Base-by-base conservation (phyloP, 2,888 invertebrate genomes). In the Malachius bipustulatus region DNA sequence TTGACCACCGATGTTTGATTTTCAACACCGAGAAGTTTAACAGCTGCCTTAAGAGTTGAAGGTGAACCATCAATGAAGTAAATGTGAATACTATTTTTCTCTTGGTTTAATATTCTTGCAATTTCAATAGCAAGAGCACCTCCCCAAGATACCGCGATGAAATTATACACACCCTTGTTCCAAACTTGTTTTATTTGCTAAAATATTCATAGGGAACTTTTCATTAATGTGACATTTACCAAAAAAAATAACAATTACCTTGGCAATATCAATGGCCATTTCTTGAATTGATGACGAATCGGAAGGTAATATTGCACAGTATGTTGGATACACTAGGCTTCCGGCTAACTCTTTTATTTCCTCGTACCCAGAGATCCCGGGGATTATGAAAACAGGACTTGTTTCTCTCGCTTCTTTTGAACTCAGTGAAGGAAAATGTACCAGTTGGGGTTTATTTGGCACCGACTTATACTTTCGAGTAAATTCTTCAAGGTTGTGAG, bases 101-200 rank as follows among this genome's bases (percentile, higher is more conserved):
- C 63, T 10, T 63, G 65, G 56, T 88, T 84, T 16, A 94, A 64
- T 51, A 73, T 70, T 26, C 75, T 66, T 1, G 80, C 82, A 40
- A 96, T 67, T 58, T 91, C 87, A 34, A 93, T 65, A 0, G 83
- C 78, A 11, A 91, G 66, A 12, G 82, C 63, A 0, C 83, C 71
- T 34, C 96, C 96, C 56, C 79, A 93, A 11, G 94, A 94, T 62
- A 94, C 88, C 1, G 88, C 94, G 9, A 83, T 72, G 1, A 96
- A 59, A 43, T 77, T 74, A 64, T 82, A 91, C 1, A 72, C 70
- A 16, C 75, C 70, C 11, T 68, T 67, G 0, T 71, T 72, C 6
- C 70, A 63, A n/a, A 77, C 55, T 8, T 69, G 64, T 36, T 70
- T 65, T 6, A 81, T 67, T 46, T 73, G 63, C 79, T 82, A 52